These are phyloP conservation scores for Peromyscus polionotus DNA, from an alignment of 2,113 vertebrate species.

Conservation along the genomic window DNA sequence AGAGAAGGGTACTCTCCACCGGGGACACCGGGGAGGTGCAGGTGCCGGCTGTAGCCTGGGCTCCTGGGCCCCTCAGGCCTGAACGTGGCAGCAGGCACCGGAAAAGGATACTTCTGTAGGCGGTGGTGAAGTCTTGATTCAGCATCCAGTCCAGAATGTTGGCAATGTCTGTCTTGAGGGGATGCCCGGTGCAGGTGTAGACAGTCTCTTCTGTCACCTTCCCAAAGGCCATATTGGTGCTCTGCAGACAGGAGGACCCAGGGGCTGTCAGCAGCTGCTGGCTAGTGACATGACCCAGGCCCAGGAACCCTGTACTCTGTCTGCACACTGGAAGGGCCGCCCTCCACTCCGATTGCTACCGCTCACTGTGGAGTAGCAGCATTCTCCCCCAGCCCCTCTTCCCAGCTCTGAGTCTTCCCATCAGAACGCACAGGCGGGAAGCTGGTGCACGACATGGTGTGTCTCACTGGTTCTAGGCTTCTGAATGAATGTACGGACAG, in stretches of 20 bases:
- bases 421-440: not conserved
- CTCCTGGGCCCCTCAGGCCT: not conserved
- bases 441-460: not conserved
- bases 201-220: conserved; percentile 95
- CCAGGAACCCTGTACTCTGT: accelerated
- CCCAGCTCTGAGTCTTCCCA: not conserved
- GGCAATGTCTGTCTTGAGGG: conserved; percentile 95
- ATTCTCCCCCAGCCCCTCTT: not conserved
- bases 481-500: not conserved
- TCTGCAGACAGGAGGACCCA: conserved; percentile 86
- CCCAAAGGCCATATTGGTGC: conserved; percentile 96
- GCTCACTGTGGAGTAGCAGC: not conserved
- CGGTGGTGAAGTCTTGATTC: conserved; percentile 95
- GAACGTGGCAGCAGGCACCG: accelerated
- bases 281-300: accelerated
- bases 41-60: not conserved
- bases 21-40: not conserved
- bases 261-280: not conserved
- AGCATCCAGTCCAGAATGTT: conserved; percentile 99
- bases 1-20: not conserved
- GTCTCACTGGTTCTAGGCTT: not conserved
- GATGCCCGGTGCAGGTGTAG: conserved; percentile 98
- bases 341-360: accelerated
- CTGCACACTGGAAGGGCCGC: accelerated
- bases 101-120: conserved; percentile 95